phyloP scores from a whole-genome alignment of 2,797 vertebrate species.

The Galago senegalensis region DNA sequence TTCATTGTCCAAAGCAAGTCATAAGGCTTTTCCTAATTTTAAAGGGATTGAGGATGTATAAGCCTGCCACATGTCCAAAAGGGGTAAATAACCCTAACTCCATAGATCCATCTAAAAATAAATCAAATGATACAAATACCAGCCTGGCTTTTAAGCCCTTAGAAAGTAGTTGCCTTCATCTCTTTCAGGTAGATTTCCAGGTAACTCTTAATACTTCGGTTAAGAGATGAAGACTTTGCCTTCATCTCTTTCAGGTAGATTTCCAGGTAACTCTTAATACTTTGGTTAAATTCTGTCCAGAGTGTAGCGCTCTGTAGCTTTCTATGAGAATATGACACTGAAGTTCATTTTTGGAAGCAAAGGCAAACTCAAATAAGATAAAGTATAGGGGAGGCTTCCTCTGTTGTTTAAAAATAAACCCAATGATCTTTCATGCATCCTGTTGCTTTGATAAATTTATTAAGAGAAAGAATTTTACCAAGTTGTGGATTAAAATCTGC shows the following conservation, averaged over 20 bases:
- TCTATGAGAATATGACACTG: background rate
- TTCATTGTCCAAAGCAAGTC: conserved; percentile 27
- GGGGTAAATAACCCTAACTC: background rate
- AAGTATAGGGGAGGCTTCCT: conserved; percentile 46
- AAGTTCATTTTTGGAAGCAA: conserved; percentile 8
- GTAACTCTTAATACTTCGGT: background rate
- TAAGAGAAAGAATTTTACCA: conserved; percentile 48
- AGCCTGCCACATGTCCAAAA: background rate
- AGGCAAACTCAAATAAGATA: conserved; percentile 59
- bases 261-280: background rate
- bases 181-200: background rate
- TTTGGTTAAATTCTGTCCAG: conserved; percentile 1
- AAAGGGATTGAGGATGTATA: background rate
- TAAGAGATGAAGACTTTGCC: conserved; percentile 14
- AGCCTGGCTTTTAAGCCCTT: background rate
- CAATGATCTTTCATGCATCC: background rate
- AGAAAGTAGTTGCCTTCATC: background rate
- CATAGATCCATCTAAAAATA: background rate
- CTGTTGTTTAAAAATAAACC: conserved; percentile 71
- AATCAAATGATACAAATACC: background rate
- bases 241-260: background rate
- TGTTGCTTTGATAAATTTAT: conserved; percentile 60
- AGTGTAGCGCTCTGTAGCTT: background rate
- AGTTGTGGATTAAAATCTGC: conserved; percentile 50
- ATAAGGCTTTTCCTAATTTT: conserved; percentile 22